Evolutionary conservation across 2,888 invertebrate species (phyloP).

Genomic region (Mesodorylaimus sp.): DNA sequence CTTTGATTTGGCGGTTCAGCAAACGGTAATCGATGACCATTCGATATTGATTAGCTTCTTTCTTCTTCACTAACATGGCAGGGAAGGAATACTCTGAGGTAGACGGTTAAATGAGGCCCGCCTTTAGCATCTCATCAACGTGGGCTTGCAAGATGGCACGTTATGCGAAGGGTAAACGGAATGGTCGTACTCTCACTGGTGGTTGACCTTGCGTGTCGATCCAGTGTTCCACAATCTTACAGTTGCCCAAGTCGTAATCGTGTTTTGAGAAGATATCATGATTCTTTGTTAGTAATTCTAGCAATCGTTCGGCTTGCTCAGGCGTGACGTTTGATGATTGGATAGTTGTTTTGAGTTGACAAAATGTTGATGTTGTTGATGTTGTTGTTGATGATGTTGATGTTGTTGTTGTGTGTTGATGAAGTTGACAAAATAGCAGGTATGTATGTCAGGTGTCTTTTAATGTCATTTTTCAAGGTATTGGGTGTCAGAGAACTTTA

Average conservation of each 20-base stretch:
- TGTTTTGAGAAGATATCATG: no score
- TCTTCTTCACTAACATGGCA: slow-evolving; percentile 26
- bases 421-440: no score
- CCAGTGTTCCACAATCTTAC: background rate
- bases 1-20: slow-evolving; percentile 13
- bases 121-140: background rate
- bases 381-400: no score
- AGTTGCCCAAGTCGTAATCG: background rate
- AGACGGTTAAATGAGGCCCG: slow-evolving; percentile 15
- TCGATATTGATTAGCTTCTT: slow-evolving; percentile 15
- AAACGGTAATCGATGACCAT: slow-evolving; percentile 16
- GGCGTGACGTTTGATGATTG: no score
- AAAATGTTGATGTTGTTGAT: no score
- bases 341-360: no score
- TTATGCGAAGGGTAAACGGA: background rate
- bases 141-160: background rate
- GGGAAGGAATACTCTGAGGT: slow-evolving; percentile 25
- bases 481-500: no score
- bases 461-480: no score
- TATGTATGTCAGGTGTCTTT: no score
- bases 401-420: no score
- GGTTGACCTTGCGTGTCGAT: background rate
- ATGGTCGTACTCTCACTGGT: background rate
- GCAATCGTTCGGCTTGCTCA: no score
- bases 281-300: no score